Base-by-base conservation (phyloP, 2,888 invertebrate species). In the Campaea margaritaria region DNA sequence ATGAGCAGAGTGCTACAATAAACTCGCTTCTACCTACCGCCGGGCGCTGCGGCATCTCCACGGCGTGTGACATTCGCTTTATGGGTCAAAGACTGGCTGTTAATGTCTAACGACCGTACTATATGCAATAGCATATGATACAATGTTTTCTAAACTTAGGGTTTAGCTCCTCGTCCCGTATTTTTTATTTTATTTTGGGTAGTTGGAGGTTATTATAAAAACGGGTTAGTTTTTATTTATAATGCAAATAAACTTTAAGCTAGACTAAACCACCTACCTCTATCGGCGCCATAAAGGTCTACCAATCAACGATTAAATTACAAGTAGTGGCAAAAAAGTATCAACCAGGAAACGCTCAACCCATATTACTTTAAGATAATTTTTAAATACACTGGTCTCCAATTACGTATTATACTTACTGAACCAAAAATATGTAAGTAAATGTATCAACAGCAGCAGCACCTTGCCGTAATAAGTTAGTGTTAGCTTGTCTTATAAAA, bases 301-400 rank as follows among this genome's bases (percentile, higher is more conserved):
- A 41, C 52, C 51, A 58, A 51, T 58, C 47, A 58, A 27, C 7
- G 27, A 36, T 51, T 45, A 51, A 39, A 58, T 52, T 47, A 46
- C 27, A 38, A 34, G 36, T 36, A 15, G 15, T 36, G 27, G 42
- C 44, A 59, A 59, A 59, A n/a, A 59, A 54, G 41, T 53, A 42
- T 42, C 31, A 45, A 59, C 45, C 59, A 59, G 59, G 59, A 59
- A 59, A 41, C 14, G 28, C 48, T 28, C 36, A 48, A 50, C 49
- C 34, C n/a, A 53, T 59, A 45, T 51, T 27, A 41, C 28, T 28
- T 31, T 50, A 39, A 15, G 46, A 49, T 49, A 7, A 34, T 21
- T 43, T 45, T 31, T 13, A 44, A 38, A 39, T 27, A 49, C 13
- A 48, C 28, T 15, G 31, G 41, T 41, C 41, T 14, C 41, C 27